These are phyloP conservation scores for Galleria mellonella DNA, from an alignment of 1,140 invertebrate species.

Conservation along the genomic window DNA sequence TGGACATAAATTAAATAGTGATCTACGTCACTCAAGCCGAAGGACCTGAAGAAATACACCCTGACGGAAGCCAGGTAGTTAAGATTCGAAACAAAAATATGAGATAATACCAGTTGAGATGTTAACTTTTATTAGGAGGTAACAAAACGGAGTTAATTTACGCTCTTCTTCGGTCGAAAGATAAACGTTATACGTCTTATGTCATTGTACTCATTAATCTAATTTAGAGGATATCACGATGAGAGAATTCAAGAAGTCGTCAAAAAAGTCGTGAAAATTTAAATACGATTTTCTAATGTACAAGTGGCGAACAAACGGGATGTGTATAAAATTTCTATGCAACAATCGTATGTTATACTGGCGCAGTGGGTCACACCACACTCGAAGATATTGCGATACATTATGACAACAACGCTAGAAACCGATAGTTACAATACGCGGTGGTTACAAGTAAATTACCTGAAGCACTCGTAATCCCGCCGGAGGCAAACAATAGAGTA, in stretches of 20 bases:
- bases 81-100: constrained; percentile 66
- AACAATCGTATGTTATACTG: constrained; percentile 29
- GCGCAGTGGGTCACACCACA: constrained; percentile 20
- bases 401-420: constrained; percentile 32
- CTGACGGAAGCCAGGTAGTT: constrained; percentile 68
- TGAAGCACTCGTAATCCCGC: constrained; percentile 39
- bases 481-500: constrained; percentile 59
- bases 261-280: no score
- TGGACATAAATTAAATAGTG: constrained; percentile 68
- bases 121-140: constrained; percentile 64
- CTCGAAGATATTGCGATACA: constrained; percentile 37
- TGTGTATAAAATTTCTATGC: constrained; percentile 11
- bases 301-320: no score
- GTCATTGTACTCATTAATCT: constrained; percentile 4
- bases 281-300: no score
- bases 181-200: constrained; percentile 20
- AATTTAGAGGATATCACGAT: background rate
- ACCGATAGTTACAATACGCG: constrained; percentile 30
- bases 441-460: constrained; percentile 52
- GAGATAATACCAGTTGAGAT: constrained; percentile 64
- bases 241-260: no score
- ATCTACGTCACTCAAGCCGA: constrained; percentile 55
- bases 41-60: constrained; percentile 49
- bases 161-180: constrained; percentile 30
- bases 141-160: constrained; percentile 63